Base-by-base conservation (phyloP, 2,888 invertebrate species). In the Eupithecia subumbrata region DNA sequence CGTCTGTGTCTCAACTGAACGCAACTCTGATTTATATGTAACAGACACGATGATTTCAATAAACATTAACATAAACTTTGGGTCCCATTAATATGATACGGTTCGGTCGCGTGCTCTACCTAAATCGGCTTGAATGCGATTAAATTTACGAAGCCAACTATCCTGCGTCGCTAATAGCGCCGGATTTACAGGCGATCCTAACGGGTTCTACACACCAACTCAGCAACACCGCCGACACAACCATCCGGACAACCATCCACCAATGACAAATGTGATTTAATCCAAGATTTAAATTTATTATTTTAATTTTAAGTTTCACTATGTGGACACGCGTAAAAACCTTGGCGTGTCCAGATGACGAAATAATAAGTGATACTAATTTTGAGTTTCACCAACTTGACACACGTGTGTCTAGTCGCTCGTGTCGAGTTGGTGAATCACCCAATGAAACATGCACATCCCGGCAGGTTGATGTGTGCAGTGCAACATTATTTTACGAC, bases 131-230 rank as follows among this genome's bases (percentile, higher is more conserved):
- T 45, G 40, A 71, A 18, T 43, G 63, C 71, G 11, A 63, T 71
- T 30, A 34, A 63, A 63, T 69, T 63, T 73, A 73, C 45, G 63
- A 63, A 63, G 63, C 16, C 63, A 63, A 56, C 56, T 56, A 63
- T 63, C 25, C 30, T 63, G 16, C 25, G 30, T 63, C 5, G 63
- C 12, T 30, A 63, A 30, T 63, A 30, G 63, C 63, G 25, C 25
- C 30, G 63, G 30, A 63, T 63, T 30, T 18, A 63, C 30, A 63
- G 63, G 8, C 30, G 30, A 30, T 14, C 16, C 63, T 18, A 63
- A 11, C 1, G 30, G 30, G 7, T 16, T 8, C 63, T 25, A 22
- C 56, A 22, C 22, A 56, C 22, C 56, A 22, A 11, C 0, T 22
- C 22, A 3, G 3, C 52, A 9, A n/a, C n/a, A n/a, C 48, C 48